Base-by-base conservation (phyloP, 1,140 invertebrate species). In the Brachionus plicatilis region DNA sequence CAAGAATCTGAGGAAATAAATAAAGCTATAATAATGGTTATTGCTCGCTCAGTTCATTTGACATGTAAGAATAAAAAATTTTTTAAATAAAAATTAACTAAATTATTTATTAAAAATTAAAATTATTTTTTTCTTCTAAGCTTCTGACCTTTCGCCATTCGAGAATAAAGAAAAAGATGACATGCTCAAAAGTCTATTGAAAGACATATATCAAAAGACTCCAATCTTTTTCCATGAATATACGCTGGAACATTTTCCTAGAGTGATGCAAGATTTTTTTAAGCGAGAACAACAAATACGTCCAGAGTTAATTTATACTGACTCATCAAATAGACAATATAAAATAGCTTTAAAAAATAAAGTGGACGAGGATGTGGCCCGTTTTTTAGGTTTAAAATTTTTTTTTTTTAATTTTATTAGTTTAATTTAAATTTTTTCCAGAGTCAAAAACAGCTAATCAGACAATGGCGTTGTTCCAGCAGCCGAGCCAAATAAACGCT, bases 161-260 rank as follows among this genome's bases (percentile, higher is more conserved):
- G 79, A 82, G 12, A 60, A 65, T 17, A 82, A 82, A 68, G 79
- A 82, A 65, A 82, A 82, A 65, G 79, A 82, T 24, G 79, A 82
- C 20, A 41, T 56, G 20, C 27, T 82, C 4, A 24, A 24, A 82
- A 65, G 14, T 43, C 20, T 82, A 20, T 24, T 82, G 1, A 68
- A 41, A 41, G 79, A 82, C 17, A 82, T 82, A 14, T n/a, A 17
- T 24, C 53, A 65, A 82, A 65, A 60, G 27, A 82, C 79, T 17
- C 79, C 79, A 11, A 68, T 82, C 24, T 68, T 37, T 68, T 82
- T 82, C 53, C 79, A 82, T 37, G 53, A 82, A 9, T 14, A 82
- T 17, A 47, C 43, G 12, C 27, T 82, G 11, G 79, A 65, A 12
- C 14, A 82, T 47, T 82, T 82, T 65, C 79, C 79, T 1, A 82